Percentiles rank a stretch among this genome's conserved stretches.
phyloP scores from a whole-genome alignment of 1,140 invertebrate genomes.

The Carposina sasakii region DNA sequence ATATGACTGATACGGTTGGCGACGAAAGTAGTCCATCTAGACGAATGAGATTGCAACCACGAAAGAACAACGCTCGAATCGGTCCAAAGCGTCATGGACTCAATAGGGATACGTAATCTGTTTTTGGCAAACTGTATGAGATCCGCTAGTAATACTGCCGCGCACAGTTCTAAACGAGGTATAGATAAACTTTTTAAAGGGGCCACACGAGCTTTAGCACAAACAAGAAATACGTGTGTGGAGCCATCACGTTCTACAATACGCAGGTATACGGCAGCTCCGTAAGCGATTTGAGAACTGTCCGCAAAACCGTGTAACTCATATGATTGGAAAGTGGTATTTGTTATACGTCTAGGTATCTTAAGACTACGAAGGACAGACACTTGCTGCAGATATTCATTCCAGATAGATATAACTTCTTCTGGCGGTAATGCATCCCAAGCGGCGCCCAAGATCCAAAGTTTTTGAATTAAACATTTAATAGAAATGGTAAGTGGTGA shows the following conservation, averaged over 20 bases:
- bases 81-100: slow-evolving; percentile 34
- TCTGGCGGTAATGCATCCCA: slow-evolving; percentile 27
- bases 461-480: slow-evolving; percentile 29
- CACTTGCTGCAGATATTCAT: slow-evolving; percentile 5
- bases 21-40: slow-evolving; percentile 38
- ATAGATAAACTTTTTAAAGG: slow-evolving; percentile 57
- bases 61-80: slow-evolving; percentile 48
- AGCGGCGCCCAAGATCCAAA: slow-evolving; percentile 25
- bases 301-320: slow-evolving; percentile 41
- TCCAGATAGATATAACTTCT: slow-evolving; percentile 20
- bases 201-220: slow-evolving; percentile 53
- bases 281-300: slow-evolving; percentile 34
- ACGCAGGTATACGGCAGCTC: slow-evolving; percentile 32
- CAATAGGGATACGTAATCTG: slow-evolving; percentile 15
- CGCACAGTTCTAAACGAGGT: slow-evolving; percentile 66
- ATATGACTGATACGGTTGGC: slow-evolving; percentile 51
- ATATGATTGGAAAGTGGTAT: slow-evolving; percentile 6
- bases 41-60: slow-evolving; percentile 37
- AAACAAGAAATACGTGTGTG: slow-evolving; percentile 21
- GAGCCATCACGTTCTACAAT: slow-evolving; percentile 12
- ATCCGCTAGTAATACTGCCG: slow-evolving; percentile 45
- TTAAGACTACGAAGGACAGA: slow-evolving; percentile 1
- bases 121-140: slow-evolving; percentile 28
- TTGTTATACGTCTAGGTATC: slow-evolving; percentile 9
- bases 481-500: slow-evolving; percentile 24